A percentile compares a stretch with the other conserved stretches of the same genome.
Conservation (phyloP, 2,113 vertebrate genomes). For the Antechinus stuartii region DNA sequence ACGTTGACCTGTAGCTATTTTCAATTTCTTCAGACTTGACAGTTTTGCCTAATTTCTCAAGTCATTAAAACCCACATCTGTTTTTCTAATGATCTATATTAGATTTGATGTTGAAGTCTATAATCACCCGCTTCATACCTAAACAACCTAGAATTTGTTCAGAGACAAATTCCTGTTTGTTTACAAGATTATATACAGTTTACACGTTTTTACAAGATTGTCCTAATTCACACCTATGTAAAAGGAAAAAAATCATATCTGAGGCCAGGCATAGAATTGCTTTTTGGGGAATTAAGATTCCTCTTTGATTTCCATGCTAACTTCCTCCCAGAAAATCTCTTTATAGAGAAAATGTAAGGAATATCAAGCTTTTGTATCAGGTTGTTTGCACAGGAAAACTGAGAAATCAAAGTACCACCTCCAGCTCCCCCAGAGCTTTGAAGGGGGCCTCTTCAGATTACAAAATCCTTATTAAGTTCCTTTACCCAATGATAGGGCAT, state of each 20-base stretch:
- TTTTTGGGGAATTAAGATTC: neutral
- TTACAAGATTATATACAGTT: conserved; percentile 1
- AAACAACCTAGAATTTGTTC: conserved; percentile 67
- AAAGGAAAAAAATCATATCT: conserved; percentile 1
- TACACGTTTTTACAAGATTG: conserved; percentile 30
- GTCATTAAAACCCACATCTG: conserved; percentile 83
- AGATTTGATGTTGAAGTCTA: conserved; percentile 80
- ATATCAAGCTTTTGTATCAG: conserved; percentile 19
- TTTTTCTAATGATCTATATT: conserved; percentile 79
- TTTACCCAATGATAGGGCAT: neutral
- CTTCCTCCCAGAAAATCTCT: conserved; percentile 40
- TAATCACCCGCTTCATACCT: conserved; percentile 75
- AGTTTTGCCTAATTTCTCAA: conserved; percentile 85
- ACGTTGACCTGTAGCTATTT: conserved; percentile 84
- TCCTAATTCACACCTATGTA: conserved; percentile 68
- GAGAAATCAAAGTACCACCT: neutral
- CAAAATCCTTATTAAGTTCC: rapidly evolving
- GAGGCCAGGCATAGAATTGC: neutral
- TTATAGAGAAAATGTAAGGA: conserved; percentile 20
- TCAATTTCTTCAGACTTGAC: conserved; percentile 85
- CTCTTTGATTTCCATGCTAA: neutral
- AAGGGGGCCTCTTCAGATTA: neutral
- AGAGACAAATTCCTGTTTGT: conserved; percentile 60
- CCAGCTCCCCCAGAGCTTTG: neutral
- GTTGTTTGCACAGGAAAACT: neutral